Evolutionary conservation across 1,140 invertebrate species (phyloP), one percentile per base, ranked within the genome.

Genomic region (Cephus cinctus): DNA sequence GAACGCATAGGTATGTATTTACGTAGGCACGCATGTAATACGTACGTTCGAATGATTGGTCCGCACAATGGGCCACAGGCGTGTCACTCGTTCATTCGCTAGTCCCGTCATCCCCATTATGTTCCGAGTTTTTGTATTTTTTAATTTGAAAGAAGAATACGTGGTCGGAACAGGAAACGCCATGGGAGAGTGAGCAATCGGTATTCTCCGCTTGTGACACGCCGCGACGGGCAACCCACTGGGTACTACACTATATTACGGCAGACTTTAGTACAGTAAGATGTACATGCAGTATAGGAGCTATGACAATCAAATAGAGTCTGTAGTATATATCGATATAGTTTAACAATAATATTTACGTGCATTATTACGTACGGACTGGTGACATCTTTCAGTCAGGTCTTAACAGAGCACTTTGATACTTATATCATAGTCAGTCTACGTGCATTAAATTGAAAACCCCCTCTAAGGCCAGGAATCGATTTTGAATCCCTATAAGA

Each of bases 101-200:
- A 57, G 43, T 50, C n/a, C 56, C 58, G 54, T 61, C 57, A 57
- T 66, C 62, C 57, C 50, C 23, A 52, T 60, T 0, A 12, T 45
- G 22, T 25, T 41, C 39, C 40, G 15, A 36, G 36, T 35, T 44
- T 30, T 27, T 50, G 54, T 35, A 40, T 44, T 31, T 56, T 52
- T 56, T 51, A 54, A 57, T 59, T 56, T 43, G 47, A 54, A 60
- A 63, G 57, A 58, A 49, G 39, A 47, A 61, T 52, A 57, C 53
- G 54, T 47, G 50, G 57, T 53, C 58, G 61, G 59, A 65, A 67
- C 67, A 68, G 69, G 69, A 71, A 70, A 66, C 61, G 64, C 59
- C 57, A 70, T 70, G 65, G 65, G 65, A 68, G 62, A 65, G 60
- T 56, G 57, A 69, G 65, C 67, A 67, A 70, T 70, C 59, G 64